Evolutionary conservation across 2,797 vertebrate species (phyloP).

Genomic region (Oreortyx pictus): DNA sequence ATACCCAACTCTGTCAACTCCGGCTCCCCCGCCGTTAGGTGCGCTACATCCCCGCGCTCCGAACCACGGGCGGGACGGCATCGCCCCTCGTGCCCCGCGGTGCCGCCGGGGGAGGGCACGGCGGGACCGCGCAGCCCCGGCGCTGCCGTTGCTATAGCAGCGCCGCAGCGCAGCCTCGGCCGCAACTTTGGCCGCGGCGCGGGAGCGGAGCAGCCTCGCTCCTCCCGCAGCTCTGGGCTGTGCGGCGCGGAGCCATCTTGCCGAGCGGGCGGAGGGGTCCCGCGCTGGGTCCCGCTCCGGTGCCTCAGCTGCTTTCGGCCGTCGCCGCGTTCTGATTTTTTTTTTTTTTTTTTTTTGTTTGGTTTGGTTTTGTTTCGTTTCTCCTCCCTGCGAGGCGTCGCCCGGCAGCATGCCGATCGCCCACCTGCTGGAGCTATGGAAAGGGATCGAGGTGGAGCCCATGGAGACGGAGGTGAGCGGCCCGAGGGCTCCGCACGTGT

Average conservation of each 20-base stretch:
- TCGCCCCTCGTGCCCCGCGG: background rate
- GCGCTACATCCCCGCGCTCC: accelerated
- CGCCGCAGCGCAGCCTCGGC: constrained; percentile 52
- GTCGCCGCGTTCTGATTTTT: background rate
- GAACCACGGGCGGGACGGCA: accelerated
- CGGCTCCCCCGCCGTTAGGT: accelerated
- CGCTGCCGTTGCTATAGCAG: constrained; percentile 73
- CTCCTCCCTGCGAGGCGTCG: background rate
- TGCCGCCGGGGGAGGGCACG: too few species aligned
- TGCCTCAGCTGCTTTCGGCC: background rate
- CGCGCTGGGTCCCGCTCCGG: background rate
- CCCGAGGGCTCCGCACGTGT: background rate
- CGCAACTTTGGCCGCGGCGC: background rate
- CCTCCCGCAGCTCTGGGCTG: background rate
- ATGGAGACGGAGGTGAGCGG: constrained; percentile 81
- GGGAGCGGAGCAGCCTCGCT: background rate
- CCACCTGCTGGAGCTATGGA: constrained; percentile 82
- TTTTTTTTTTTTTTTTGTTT: too few species aligned
- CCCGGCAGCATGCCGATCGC: constrained; percentile 78
- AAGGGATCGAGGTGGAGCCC: constrained; percentile 81
- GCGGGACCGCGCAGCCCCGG: background rate
- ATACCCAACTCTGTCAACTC: accelerated
- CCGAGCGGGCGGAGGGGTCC: background rate
- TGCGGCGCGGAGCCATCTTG: constrained; percentile 1
- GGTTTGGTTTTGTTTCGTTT: background rate